Conservation (phyloP, 1,140 invertebrate genomes). For the Lordiphosa mommai region DNA sequence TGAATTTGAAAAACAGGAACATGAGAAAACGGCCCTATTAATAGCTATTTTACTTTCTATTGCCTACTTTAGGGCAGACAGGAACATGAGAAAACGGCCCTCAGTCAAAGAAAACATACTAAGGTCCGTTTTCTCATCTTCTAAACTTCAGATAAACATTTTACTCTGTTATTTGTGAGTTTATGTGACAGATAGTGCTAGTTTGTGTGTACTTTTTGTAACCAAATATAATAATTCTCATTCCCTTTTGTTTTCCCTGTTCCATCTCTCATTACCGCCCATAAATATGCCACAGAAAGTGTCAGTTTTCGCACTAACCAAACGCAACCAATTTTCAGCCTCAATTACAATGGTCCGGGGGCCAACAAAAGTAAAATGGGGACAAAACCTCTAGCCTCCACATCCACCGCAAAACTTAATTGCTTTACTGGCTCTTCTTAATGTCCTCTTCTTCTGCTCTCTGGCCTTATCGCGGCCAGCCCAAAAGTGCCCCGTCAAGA, state of each 20-base stretch:
- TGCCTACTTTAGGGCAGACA: too few species aligned
- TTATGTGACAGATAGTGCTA: too few species aligned
- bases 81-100: too few species aligned
- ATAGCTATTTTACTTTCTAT: too few species aligned
- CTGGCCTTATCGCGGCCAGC: conserved; percentile 57
- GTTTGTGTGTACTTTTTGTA: too few species aligned
- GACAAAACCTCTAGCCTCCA: neutral
- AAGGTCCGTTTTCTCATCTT: too few species aligned
- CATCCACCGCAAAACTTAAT: conserved; percentile 62
- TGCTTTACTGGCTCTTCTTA: conserved; percentile 60
- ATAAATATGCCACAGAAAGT: conserved; percentile 40
- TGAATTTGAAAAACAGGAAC: too few species aligned
- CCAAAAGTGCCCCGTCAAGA: conserved; percentile 56
- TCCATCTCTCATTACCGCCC: conserved; percentile 31
- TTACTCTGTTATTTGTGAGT: too few species aligned
- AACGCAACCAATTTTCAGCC: conserved; percentile 30
- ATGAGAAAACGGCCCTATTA: too few species aligned
- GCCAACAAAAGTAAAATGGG: conserved; percentile 7
- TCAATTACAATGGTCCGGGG: conserved; percentile 32
- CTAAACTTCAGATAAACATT: too few species aligned
- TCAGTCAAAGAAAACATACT: too few species aligned
- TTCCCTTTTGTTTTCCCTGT: neutral
- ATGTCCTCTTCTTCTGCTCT: conserved; percentile 21
- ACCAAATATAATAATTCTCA: too few species aligned
- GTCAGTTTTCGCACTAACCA: conserved; percentile 25